Percentiles rank a stretch among this genome's conserved stretches.
phyloP scores from a whole-genome alignment of 2,888 invertebrate species.

The Trissolcus japonicus region DNA sequence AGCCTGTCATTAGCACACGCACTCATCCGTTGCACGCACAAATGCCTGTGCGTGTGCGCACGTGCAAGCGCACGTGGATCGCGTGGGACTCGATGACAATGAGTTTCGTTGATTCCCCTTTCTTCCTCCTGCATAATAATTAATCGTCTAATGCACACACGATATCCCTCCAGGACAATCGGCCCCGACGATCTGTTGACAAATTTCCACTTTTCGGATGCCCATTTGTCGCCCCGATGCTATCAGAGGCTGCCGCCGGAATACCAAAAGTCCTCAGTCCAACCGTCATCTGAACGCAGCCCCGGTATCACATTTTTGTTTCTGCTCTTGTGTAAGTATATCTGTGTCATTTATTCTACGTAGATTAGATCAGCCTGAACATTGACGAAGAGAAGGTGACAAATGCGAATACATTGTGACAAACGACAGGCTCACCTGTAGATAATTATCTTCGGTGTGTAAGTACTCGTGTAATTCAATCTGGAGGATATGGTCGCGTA shows the following conservation, averaged over 20 bases:
- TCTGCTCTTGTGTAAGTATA: background rate
- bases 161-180: constrained; percentile 16
- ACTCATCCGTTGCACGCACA: constrained; percentile 68
- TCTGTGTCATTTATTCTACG: constrained; percentile 1
- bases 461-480: too few relatives aligned
- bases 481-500: too few relatives aligned
- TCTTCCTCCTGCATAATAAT: constrained; percentile 13
- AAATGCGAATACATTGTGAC: background rate
- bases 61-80: constrained; percentile 63
- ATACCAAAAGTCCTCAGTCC: background rate
- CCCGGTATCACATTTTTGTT: background rate
- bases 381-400: background rate
- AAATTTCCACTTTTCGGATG: constrained; percentile 14
- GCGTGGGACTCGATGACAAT: constrained; percentile 67
- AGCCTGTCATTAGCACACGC: constrained; percentile 71
- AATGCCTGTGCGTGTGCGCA: constrained; percentile 66
- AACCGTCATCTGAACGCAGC: too few relatives aligned
- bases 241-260: constrained; percentile 1
- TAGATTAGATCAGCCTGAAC: background rate
- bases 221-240: background rate
- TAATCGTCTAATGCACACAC: constrained; percentile 21
- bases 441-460: too few relatives aligned
- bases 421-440: too few relatives aligned
- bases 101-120: constrained; percentile 44
- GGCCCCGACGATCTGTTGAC: constrained; percentile 11